phyloP scores from a whole-genome alignment of 2,113 vertebrate species.

The Tachysurus vachellii region DNA sequence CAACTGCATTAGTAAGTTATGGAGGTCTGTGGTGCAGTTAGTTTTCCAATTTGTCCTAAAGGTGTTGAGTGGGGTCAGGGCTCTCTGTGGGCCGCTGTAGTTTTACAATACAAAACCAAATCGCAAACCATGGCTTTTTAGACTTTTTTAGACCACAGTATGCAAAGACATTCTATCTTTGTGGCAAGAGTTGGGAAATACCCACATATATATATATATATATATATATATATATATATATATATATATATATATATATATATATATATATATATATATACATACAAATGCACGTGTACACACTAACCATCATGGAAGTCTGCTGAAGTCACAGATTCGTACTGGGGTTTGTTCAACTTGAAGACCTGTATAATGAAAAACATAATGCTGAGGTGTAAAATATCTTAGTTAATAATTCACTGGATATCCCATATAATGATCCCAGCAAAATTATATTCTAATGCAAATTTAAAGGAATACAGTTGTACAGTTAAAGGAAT shows the following conservation, averaged over 20 bases:
- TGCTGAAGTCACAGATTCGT: conserved; percentile 25
- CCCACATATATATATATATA: too few relatives aligned
- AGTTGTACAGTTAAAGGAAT: neutral
- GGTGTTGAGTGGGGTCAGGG: neutral
- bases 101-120: neutral
- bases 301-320: conserved; percentile 34
- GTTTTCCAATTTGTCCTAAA: neutral
- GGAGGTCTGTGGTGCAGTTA: too few relatives aligned
- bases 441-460: neutral
- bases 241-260: too few relatives aligned
- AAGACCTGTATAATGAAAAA: conserved; percentile 29
- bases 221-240: too few relatives aligned
- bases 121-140: neutral
- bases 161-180: neutral
- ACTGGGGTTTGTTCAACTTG: conserved; percentile 24
- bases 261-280: too few relatives aligned
- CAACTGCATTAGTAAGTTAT: too few relatives aligned
- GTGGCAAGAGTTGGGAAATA: neutral
- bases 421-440: neutral
- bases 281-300: neutral
- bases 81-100: neutral
- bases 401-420: neutral
- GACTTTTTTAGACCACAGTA: neutral
- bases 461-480: neutral
- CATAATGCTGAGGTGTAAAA: neutral